Evolutionary conservation across 2,797 vertebrate species (phyloP).

Genomic region (Pseudochaenichthys georgianus): DNA sequence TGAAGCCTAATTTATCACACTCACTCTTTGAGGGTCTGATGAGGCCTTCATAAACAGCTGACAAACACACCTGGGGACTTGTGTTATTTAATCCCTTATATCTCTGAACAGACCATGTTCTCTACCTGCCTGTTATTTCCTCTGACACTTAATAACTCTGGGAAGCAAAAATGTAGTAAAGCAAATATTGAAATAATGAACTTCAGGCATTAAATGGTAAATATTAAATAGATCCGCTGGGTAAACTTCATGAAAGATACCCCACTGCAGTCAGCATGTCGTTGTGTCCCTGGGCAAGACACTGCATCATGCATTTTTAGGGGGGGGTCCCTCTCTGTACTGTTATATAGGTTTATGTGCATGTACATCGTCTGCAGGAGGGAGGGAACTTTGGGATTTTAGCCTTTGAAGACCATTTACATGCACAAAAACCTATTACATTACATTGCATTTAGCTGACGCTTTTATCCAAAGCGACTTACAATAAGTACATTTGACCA

Average conservation of each 20-base stretch:
- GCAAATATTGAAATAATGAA: slow-evolving; percentile 15
- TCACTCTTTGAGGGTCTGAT: slow-evolving; percentile 25
- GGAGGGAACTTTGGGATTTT: too few species aligned
- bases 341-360: too few species aligned
- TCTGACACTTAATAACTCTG: slow-evolving; percentile 3
- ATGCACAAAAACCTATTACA: too few species aligned
- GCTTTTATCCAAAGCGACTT: too few species aligned
- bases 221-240: neutral
- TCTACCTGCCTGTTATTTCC: slow-evolving; percentile 17
- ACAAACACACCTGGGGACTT: slow-evolving; percentile 11
- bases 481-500: too few species aligned
- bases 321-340: too few species aligned
- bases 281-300: too few species aligned
- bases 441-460: too few species aligned
- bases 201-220: neutral
- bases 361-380: too few species aligned
- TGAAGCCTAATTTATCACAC: slow-evolving; percentile 46
- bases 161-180: slow-evolving; percentile 14
- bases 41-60: slow-evolving; percentile 35
- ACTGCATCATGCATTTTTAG: too few species aligned
- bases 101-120: slow-evolving; percentile 18
- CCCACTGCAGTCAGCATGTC: too few species aligned
- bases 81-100: neutral
- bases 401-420: too few species aligned
- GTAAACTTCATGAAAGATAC: neutral